A percentile compares a stretch with the other conserved stretches of the same genome.
phyloP scores from a whole-genome alignment of 2,888 invertebrate genomes.

The Uropetala carovei region DNA sequence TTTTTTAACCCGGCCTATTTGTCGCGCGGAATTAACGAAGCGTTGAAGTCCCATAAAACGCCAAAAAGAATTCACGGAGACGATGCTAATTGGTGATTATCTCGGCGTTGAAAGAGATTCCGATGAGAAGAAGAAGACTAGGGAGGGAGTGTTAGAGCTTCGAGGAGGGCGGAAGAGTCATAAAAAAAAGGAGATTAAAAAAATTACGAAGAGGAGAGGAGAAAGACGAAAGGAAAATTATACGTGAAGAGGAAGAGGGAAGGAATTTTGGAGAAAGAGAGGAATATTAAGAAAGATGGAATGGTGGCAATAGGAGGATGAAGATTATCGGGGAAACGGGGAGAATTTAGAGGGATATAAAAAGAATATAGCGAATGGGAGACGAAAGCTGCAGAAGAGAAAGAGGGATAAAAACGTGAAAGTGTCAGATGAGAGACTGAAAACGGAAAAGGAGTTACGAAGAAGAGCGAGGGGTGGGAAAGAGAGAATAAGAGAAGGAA shows the following conservation, averaged over 20 bases:
- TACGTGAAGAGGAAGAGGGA: not conserved
- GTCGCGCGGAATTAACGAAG: constrained; percentile 56
- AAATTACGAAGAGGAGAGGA: no score
- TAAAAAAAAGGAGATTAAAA: not conserved
- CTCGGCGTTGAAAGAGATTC: constrained; percentile 60
- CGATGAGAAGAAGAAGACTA: constrained; percentile 1
- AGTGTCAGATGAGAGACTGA: no score
- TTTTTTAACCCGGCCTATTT: constrained; percentile 44
- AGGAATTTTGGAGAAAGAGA: no score
- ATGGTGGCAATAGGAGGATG: no score
- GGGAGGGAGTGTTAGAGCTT: not conserved
- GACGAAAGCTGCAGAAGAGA: no score
- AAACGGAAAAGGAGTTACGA: no score
- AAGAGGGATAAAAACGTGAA: no score
- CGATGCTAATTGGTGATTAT: constrained; percentile 62
- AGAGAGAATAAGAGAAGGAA: not conserved
- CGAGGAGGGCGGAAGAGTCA: not conserved
- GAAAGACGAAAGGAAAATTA: not conserved
- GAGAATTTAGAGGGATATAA: no score
- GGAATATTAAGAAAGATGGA: no score
- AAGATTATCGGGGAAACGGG: no score
- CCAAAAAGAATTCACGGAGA: constrained; percentile 35
- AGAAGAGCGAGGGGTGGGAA: no score
- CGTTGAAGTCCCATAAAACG: constrained; percentile 62
- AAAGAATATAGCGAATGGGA: no score